Evolutionary conservation across 64 coral and sea anemone species (phyloP).

Genomic region (Dendrophyllia cribrosa): DNA sequence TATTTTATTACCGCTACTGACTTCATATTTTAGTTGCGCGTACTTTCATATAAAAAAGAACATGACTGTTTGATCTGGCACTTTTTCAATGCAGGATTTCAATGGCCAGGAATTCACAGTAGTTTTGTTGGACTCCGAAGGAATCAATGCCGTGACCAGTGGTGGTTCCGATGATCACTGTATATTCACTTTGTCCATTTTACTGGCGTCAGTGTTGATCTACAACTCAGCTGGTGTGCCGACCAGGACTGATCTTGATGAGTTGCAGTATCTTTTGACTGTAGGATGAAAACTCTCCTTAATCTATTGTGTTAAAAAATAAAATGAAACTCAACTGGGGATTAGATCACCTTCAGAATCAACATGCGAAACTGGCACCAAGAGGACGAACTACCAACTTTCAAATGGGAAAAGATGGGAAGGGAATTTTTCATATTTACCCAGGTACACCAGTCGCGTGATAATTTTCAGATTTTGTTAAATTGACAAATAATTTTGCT

Average conservation of each 20-base stretch:
- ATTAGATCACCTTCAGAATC: background rate
- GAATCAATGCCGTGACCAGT: slow-evolving; percentile 20
- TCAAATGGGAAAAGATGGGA: too few relatives aligned
- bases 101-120: slow-evolving; percentile 59
- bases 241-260: slow-evolving; percentile 28
- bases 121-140: slow-evolving; percentile 60
- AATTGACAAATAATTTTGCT: too few relatives aligned
- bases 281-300: background rate
- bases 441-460: too few relatives aligned
- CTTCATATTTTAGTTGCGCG: too few relatives aligned
- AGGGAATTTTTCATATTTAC: too few relatives aligned
- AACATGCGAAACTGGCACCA: too few relatives aligned
- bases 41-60: too few relatives aligned
- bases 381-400: too few relatives aligned
- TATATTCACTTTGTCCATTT: slow-evolving; percentile 56
- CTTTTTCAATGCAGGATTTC: background rate
- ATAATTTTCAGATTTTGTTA: too few relatives aligned
- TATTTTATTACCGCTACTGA: too few relatives aligned
- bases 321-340: background rate
- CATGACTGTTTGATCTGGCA: too few relatives aligned
- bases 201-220: slow-evolving; percentile 47
- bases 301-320: background rate
- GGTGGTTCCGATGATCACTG: slow-evolving; percentile 43
- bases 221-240: slow-evolving; percentile 61
- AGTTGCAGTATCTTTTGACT: slow-evolving; percentile 43